Percentiles rank a stretch among this genome's conserved stretches.
These are phyloP conservation scores for Caenorhabditis parvicauda DNA, from an alignment of 2,888 invertebrate genomes.

Conservation along the genomic window DNA sequence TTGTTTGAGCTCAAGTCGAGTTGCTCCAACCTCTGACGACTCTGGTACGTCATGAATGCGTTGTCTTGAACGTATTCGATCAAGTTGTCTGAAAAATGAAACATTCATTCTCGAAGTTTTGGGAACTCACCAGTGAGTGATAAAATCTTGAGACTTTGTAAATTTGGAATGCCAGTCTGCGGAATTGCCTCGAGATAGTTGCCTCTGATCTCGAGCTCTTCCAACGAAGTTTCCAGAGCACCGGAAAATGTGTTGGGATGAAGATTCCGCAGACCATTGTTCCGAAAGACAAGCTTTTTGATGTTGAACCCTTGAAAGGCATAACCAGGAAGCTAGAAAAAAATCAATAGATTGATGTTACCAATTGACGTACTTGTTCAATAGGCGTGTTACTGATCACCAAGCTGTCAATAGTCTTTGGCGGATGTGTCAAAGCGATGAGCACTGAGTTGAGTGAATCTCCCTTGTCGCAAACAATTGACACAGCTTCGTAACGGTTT, in stretches of 20 bases:
- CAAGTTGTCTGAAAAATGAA: constrained; percentile 43
- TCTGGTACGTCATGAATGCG: constrained; percentile 48
- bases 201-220: constrained; percentile 51
- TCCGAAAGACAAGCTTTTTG: constrained; percentile 47
- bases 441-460: constrained; percentile 42
- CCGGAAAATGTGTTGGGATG: constrained; percentile 49
- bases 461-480: constrained; percentile 52
- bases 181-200: constrained; percentile 45
- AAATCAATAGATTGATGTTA: neutral
- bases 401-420: constrained; percentile 46
- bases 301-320: constrained; percentile 49
- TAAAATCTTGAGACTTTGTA: constrained; percentile 19
- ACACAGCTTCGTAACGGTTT: constrained; percentile 51
- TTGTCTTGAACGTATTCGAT: constrained; percentile 45
- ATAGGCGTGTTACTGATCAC: constrained; percentile 55
- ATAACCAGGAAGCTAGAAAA: constrained; percentile 43
- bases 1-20: constrained; percentile 52
- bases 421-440: constrained; percentile 36
- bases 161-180: constrained; percentile 32
- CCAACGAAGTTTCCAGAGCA: constrained; percentile 31
- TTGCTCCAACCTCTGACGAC: constrained; percentile 32
- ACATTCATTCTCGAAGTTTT: neutral
- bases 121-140: constrained; percentile 25
- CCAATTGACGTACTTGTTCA: constrained; percentile 16
- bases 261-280: constrained; percentile 47